Percentiles rank a stretch among this genome's conserved stretches.
phyloP scores from a whole-genome alignment of 2,113 vertebrate genomes.

The Microcebus ravelobensis region DNA sequence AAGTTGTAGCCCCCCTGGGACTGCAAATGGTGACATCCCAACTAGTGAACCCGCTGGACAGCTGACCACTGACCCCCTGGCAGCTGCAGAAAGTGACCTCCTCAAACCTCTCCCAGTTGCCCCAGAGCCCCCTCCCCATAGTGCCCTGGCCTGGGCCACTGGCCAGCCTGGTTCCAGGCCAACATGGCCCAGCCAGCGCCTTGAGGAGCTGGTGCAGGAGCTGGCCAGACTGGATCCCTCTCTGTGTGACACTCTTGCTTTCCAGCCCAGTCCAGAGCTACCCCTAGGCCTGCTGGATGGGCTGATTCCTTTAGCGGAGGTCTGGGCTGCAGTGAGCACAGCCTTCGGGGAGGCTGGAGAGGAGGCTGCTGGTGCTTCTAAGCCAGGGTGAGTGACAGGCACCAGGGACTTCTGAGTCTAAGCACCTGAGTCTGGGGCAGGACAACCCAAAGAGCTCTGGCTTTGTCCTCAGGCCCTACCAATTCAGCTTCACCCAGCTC shows the following conservation, averaged over 20 bases:
- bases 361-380: neutral
- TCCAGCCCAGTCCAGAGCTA: slow-evolving; percentile 88
- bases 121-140: neutral
- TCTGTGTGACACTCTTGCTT: slow-evolving; percentile 87
- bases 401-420: neutral
- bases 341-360: slow-evolving; percentile 48
- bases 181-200: slow-evolving; percentile 74
- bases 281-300: slow-evolving; percentile 93
- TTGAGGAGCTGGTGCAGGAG: slow-evolving; percentile 88
- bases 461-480: slow-evolving; percentile 37
- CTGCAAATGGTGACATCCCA: slow-evolving; percentile 39
- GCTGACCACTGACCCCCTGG: neutral
- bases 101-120: slow-evolving; percentile 38
- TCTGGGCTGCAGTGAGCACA: slow-evolving; percentile 87
- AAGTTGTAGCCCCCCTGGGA: neutral
- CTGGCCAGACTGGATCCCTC: slow-evolving; percentile 89
- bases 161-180: slow-evolving; percentile 1
- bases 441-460: slow-evolving; percentile 8
- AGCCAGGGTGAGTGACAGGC: slow-evolving; percentile 71
- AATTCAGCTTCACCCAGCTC: neutral
- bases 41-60: neutral
- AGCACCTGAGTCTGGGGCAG: neutral
- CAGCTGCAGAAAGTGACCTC: neutral
- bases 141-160: slow-evolving; percentile 15
- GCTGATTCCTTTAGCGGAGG: slow-evolving; percentile 88